These are phyloP conservation scores for Maconellicoccus hirsutus DNA, from an alignment of 1,140 invertebrate genomes.

Conservation along the genomic window DNA sequence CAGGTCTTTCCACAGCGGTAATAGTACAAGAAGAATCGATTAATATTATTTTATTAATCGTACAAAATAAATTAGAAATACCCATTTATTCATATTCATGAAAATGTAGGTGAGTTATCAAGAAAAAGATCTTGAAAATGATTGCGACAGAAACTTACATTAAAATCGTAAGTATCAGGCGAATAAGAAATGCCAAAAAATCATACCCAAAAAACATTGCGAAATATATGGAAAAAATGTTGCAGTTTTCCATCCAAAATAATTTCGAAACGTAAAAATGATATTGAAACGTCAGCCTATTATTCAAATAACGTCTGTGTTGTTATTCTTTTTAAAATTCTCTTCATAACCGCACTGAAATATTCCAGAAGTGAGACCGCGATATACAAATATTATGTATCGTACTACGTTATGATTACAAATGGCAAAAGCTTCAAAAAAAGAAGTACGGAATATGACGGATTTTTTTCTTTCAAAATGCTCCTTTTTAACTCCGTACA, in stretches of 20 bases:
- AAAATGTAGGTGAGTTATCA: no score
- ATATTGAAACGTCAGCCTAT: conserved; percentile 4
- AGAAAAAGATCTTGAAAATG: no score
- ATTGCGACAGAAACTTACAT: no score
- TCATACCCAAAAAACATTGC: no score
- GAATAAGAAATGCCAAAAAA: no score
- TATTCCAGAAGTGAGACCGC: not conserved
- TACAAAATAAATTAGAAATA: no score
- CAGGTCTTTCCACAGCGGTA: no score
- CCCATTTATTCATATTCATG: no score
- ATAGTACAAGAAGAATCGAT: no score
- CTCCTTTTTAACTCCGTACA: not conserved
- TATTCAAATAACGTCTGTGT: not conserved
- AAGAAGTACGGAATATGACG: conserved; percentile 2
- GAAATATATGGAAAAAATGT: not conserved
- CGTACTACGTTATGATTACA: conserved; percentile 1
- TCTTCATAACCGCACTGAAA: not conserved
- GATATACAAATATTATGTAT: conserved; percentile 12
- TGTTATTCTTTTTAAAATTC: conserved; percentile 22
- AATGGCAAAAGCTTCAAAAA: conserved; percentile 10
- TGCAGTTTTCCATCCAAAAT: not conserved
- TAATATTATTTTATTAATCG: no score
- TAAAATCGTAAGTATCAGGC: no score
- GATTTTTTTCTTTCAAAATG: not conserved
- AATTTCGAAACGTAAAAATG: not conserved